These are phyloP conservation scores for Trididemnum miniatum DNA, from an alignment of 23 tunicate species.

Conservation along the genomic window DNA sequence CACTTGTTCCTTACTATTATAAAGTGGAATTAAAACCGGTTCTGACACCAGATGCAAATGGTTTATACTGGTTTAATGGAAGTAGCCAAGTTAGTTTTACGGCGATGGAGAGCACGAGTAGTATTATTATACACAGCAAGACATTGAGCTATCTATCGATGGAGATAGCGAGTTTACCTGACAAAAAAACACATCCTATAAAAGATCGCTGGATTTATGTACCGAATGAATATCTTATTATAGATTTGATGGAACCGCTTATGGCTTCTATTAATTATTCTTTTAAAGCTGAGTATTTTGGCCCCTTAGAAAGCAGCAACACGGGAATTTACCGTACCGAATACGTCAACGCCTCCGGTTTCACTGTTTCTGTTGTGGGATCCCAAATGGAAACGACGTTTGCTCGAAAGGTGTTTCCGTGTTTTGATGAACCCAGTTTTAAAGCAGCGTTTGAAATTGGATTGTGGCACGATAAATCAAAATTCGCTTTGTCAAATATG, in stretches of 20 bases:
- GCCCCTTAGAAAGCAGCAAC: constrained; percentile 38
- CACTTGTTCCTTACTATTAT: constrained; percentile 46
- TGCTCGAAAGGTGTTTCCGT: constrained; percentile 64
- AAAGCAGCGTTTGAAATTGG: constrained; percentile 57
- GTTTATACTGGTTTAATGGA: constrained; percentile 58
- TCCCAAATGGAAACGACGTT: constrained; percentile 64
- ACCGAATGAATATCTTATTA: constrained; percentile 42
- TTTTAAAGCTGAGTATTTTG: constrained; percentile 18
- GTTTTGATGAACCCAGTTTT: constrained; percentile 61
- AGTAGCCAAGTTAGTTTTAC: constrained; percentile 25
- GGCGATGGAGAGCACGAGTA: neutral
- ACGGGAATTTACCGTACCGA: constrained; percentile 56
- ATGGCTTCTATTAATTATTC: constrained; percentile 21
- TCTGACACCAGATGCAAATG: constrained; percentile 33
- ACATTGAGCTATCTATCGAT: neutral
- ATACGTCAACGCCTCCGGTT: constrained; percentile 30
- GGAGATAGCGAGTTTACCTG: neutral
- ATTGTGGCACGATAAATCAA: constrained; percentile 41
- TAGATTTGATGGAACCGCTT: constrained; percentile 11
- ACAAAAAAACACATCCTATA: neutral
- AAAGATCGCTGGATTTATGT: neutral
- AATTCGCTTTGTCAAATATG: constrained; percentile 69
- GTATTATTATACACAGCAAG: constrained; percentile 29
- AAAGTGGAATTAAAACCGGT: constrained; percentile 50
- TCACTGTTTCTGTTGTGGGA: constrained; percentile 33